Evolutionary conservation across 2,888 invertebrate genomes (phyloP), one percentile per base, ranked within the genome.

Genomic region (Bellardia pandia): DNA sequence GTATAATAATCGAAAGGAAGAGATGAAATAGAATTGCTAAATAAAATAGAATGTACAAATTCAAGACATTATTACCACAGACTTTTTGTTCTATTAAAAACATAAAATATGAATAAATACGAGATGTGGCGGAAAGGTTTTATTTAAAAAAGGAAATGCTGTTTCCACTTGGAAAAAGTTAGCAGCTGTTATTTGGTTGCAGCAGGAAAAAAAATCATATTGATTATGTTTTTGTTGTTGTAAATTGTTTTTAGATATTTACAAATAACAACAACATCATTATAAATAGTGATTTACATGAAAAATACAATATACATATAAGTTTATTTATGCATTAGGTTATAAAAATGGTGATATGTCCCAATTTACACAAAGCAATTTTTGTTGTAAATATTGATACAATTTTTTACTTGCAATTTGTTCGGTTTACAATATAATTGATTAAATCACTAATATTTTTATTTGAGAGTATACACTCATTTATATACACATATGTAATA

Each of bases 111-210:
- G 53, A 72, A 53, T 62, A 56, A 72, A 62, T 40, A 37, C 14
- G n/a, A 37, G 56, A 45, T 58, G 75, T 48, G 64, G 23, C 40
- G 8, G 16, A 62, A 60, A n/a, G 56, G 5, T 56, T 71, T 16
- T 40, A 56, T 45, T 81, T 56, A 81, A 56, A 74, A 66, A 66
- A 74, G 72, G 81, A 81, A 74, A 81, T 74, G 80, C 16, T 56
- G 56, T 66, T 72, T 48, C 53, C 45, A 74, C 64, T 45, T 16
- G 16, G 64, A 51, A 77, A 56, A 48, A 37, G 13, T 60, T 69
- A 51, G 69, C 78, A 79, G 78, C 78, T 79, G 78, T 14, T 74
- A 2, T 9, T 40, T 37, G 40, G 8, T 64, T 40, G 5, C 9
- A 64, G 62, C 40, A 40, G 7, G 3, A 60, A 64, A 4, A 37